A percentile compares a stretch with the other conserved stretches of the same genome.
phyloP scores from a whole-genome alignment of 2,113 vertebrate species.

The Chionomys nivalis region DNA sequence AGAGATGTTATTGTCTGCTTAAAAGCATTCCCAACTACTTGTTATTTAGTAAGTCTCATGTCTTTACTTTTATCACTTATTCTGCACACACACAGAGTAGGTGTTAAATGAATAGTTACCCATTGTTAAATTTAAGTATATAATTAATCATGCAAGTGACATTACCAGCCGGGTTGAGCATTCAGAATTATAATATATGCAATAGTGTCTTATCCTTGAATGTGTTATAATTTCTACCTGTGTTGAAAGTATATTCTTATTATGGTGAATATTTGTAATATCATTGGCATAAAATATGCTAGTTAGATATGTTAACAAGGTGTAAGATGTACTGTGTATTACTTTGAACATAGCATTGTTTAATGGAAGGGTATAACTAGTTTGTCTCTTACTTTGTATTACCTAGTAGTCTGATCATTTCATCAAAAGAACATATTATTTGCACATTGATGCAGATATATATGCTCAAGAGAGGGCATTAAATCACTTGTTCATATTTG shows the following conservation, averaged over 20 bases:
- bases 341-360: neutral
- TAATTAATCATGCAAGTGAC: conserved; percentile 55
- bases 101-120: conserved; percentile 60
- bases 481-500: conserved; percentile 14
- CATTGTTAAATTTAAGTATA: conserved; percentile 51
- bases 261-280: conserved; percentile 16
- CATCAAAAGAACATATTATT: conserved; percentile 50
- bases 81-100: conserved; percentile 8
- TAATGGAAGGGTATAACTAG: conserved; percentile 43
- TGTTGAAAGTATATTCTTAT: conserved; percentile 38
- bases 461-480: neutral
- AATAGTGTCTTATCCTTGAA: neutral
- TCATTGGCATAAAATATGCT: conserved; percentile 47
- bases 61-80: conserved; percentile 53
- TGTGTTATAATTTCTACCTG: conserved; percentile 40
- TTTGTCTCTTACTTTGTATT: conserved; percentile 48
- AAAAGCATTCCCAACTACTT: neutral
- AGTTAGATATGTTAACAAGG: conserved; percentile 21
- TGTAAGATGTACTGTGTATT: neutral
- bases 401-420: conserved; percentile 39
- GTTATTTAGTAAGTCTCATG: conserved; percentile 13
- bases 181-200: conserved; percentile 16
- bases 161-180: neutral
- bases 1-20: conserved; percentile 7
- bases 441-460: conserved; percentile 56